Percentiles rank a stretch among this genome's conserved stretches.
phyloP scores from a whole-genome alignment of 1,140 invertebrate species.

The Bombus difficillimus region DNA sequence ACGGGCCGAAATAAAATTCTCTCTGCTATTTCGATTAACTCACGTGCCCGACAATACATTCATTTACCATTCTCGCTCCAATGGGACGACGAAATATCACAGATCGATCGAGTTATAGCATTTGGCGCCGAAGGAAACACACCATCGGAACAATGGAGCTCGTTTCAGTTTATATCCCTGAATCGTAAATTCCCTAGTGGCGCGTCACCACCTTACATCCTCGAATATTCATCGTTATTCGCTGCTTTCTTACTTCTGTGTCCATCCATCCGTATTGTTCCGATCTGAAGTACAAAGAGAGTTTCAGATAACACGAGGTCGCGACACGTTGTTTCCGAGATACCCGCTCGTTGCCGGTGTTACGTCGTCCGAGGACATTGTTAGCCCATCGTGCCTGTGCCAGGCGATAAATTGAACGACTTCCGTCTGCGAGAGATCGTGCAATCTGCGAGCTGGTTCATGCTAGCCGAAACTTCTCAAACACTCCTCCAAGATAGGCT shows the following conservation, averaged over 20 bases:
- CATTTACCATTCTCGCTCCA: not conserved
- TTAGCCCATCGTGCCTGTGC: not conserved
- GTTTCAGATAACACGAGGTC: conserved; percentile 50
- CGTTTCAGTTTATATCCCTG: conserved; percentile 18
- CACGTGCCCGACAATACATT: not conserved
- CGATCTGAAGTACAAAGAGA: conserved; percentile 38
- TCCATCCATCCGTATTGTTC: not conserved
- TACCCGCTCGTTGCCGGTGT: conserved; percentile 5
- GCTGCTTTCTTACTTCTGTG: not conserved
- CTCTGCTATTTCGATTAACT: not conserved
- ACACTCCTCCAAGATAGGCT: not conserved
- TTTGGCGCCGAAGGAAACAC: not conserved
- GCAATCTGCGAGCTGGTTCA: conserved; percentile 14
- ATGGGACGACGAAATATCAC: not conserved
- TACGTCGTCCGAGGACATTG: conserved; percentile 9
- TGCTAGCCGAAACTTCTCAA: not conserved
- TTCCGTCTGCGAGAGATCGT: conserved; percentile 18
- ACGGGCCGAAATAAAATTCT: not conserved
- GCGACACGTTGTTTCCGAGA: conserved; percentile 23
- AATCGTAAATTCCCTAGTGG: conserved; percentile 32
- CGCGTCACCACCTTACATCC: conserved; percentile 27
- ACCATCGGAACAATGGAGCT: conserved; percentile 33
- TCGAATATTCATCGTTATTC: not conserved
- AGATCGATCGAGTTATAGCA: conserved; percentile 16
- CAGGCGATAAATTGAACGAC: conserved; percentile 48